A percentile compares a stretch with the other conserved stretches of the same genome.
These are phyloP conservation scores for Dendrocopos noguchii DNA, from an alignment of 2,113 vertebrate genomes.

Conservation along the genomic window DNA sequence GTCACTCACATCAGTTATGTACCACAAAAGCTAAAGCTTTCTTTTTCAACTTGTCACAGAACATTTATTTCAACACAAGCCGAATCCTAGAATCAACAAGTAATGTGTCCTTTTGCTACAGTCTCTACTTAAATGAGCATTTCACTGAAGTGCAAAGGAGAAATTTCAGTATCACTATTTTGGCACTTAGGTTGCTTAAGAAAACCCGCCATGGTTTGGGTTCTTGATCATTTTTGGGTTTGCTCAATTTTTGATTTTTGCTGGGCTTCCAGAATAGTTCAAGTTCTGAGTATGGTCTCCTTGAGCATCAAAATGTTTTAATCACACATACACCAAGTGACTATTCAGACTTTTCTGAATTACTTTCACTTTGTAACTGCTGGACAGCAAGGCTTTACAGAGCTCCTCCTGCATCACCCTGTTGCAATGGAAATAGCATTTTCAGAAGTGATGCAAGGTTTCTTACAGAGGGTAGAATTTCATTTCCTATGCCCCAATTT, in stretches of 20 bases:
- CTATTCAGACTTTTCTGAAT: not conserved
- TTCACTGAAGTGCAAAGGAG: not conserved
- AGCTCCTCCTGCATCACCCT: not conserved
- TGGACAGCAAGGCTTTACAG: not conserved
- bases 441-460: fast-evolving
- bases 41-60: not conserved
- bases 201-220: fast-evolving
- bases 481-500: not conserved
- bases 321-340: not conserved
- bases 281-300: not conserved
- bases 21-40: not conserved
- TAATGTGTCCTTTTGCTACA: not conserved
- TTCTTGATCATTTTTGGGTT: too few species aligned
- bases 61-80: fast-evolving
- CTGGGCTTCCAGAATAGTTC: not conserved
- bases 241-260: not conserved
- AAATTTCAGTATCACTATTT: not conserved
- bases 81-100: not conserved
- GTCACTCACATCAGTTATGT: not conserved
- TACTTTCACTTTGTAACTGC: not conserved
- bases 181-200: not conserved
- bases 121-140: not conserved
- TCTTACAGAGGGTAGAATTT: not conserved
- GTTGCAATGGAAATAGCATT: not conserved
- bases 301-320: not conserved